These are phyloP conservation scores for Andrena chrysosceles DNA, from an alignment of 2,888 invertebrate genomes.

Conservation along the genomic window DNA sequence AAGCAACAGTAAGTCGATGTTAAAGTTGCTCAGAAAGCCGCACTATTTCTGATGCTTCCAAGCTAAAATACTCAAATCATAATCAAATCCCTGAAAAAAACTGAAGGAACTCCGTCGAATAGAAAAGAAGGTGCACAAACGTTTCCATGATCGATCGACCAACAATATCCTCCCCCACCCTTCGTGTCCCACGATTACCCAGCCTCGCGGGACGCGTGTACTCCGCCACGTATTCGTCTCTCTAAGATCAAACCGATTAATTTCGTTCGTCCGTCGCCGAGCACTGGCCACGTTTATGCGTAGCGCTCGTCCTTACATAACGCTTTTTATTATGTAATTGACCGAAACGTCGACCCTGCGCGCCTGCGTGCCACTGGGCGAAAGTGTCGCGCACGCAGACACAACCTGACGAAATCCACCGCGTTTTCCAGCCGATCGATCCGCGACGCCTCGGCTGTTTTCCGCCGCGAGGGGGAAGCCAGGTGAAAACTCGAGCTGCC, in stretches of 20 bases:
- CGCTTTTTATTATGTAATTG: conserved; percentile 84
- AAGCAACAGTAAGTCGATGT: too few relatives aligned
- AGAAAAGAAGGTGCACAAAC: too few relatives aligned
- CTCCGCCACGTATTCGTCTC: conserved; percentile 24
- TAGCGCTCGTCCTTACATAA: conserved; percentile 83
- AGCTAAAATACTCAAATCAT: too few relatives aligned
- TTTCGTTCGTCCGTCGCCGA: conserved; percentile 58
- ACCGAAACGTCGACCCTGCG: conserved; percentile 78
- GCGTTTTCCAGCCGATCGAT: conserved; percentile 45
- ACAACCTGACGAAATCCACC: conserved; percentile 26
- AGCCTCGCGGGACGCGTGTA: not conserved
- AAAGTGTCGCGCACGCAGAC: conserved; percentile 63
- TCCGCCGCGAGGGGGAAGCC: not conserved
- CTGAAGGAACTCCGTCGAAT: too few relatives aligned
- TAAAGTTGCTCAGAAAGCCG: too few relatives aligned
- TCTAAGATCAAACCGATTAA: conserved; percentile 67
- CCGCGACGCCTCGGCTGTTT: conserved; percentile 17
- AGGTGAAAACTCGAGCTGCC: not conserved
- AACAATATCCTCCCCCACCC: not conserved
- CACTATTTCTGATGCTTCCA: too few relatives aligned
- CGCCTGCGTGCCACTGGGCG: conserved; percentile 62
- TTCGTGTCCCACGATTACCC: not conserved
- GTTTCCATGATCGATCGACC: not conserved
- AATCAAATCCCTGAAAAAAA: too few relatives aligned
- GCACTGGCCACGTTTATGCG: conserved; percentile 76